phyloP scores from a whole-genome alignment of 2,113 vertebrate species.

The Cephalophus harveyi region DNA sequence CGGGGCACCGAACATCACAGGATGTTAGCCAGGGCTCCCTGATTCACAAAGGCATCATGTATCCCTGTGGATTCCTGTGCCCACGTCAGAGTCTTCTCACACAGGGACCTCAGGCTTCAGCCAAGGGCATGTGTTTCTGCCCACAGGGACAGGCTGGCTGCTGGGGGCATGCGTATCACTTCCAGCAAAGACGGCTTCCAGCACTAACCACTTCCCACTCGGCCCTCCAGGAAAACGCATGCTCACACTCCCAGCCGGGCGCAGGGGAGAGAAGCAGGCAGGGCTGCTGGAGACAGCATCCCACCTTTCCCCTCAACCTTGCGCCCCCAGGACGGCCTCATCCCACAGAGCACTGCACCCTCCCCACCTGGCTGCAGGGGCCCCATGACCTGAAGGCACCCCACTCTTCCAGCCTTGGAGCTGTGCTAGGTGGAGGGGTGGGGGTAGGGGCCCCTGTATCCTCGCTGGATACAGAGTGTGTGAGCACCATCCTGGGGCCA shows the following conservation, averaged over 20 bases:
- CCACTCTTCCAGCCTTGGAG: neutral
- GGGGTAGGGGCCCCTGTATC: neutral
- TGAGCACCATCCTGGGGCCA: neutral
- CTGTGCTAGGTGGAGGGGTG: no score
- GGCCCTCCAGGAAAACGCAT: neutral
- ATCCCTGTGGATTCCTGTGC: neutral
- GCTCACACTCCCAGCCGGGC: neutral
- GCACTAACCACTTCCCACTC: neutral
- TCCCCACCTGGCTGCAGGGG: neutral
- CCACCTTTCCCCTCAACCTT: no score
- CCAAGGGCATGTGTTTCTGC: neutral
- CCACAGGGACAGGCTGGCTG: rapidly evolving
- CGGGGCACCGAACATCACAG: no score
- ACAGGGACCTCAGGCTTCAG: neutral
- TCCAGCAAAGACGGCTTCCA: neutral
- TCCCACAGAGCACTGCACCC: neutral
- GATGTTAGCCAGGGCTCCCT: neutral
- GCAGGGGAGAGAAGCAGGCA: rapidly evolving
- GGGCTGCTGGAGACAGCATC: neutral
- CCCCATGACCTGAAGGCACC: neutral
- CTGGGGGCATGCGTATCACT: neutral
- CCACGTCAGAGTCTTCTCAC: neutral
- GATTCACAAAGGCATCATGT: neutral
- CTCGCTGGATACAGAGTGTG: neutral
- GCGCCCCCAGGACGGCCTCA: rapidly evolving